Conservation (phyloP, 1,140 invertebrate genomes). For the Teleogryllus occipitalis region DNA sequence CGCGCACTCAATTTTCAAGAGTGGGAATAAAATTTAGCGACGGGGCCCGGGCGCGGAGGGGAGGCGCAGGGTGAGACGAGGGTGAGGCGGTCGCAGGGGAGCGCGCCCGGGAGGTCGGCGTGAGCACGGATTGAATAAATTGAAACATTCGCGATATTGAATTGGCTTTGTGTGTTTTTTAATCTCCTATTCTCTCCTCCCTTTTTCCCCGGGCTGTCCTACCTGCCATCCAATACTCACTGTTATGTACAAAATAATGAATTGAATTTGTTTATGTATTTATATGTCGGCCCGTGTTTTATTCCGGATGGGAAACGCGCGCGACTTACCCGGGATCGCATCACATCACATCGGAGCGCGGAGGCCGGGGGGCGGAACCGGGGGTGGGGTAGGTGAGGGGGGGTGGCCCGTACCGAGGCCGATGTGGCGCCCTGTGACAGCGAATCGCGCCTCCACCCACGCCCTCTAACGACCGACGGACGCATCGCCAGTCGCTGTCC, state of each 20-base stretch:
- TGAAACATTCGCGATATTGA: background rate
- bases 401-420: no score
- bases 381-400: no score
- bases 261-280: constrained; percentile 6
- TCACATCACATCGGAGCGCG: background rate
- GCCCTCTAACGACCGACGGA: no score
- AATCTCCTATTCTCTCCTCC: background rate
- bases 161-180: constrained; percentile 5
- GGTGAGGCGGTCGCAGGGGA: background rate
- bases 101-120: background rate
- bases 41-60: background rate
- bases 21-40: constrained; percentile 16
- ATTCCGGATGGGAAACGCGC: background rate
- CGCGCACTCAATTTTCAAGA: constrained; percentile 20
- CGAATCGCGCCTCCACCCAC: no score
- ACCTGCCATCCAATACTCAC: background rate
- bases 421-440: no score
- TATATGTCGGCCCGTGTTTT: background rate
- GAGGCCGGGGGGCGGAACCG: no score
- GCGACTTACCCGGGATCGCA: background rate
- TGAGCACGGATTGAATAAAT: background rate
- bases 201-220: background rate
- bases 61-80: background rate
- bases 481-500: no score
- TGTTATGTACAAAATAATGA: constrained; percentile 1